phyloP scores from a whole-genome alignment of 2,888 invertebrate genomes.

The Drosophila lutescens region DNA sequence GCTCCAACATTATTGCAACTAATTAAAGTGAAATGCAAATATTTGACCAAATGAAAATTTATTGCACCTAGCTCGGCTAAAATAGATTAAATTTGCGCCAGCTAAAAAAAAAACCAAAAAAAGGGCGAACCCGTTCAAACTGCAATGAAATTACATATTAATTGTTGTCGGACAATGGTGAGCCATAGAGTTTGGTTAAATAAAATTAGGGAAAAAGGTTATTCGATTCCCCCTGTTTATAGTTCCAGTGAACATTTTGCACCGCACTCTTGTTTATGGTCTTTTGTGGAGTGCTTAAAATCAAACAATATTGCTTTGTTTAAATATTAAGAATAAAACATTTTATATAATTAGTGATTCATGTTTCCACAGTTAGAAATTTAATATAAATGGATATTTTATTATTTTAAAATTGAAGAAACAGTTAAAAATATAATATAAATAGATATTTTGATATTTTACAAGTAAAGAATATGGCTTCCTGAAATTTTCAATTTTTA shows the following conservation, averaged over 20 bases:
- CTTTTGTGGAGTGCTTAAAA: too few species aligned
- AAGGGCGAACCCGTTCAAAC: constrained; percentile 8
- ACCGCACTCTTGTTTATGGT: neutral
- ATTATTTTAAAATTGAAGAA: too few species aligned
- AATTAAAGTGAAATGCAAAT: constrained; percentile 73
- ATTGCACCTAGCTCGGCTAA: constrained; percentile 10
- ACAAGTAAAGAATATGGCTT: neutral
- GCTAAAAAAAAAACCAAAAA: constrained; percentile 3
- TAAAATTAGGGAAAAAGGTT: constrained; percentile 10
- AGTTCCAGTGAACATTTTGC: neutral
- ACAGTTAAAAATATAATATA: too few species aligned
- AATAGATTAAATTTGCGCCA: constrained; percentile 52
- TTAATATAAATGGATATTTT: too few species aligned
- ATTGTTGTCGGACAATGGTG: constrained; percentile 30
- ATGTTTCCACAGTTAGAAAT: too few species aligned
- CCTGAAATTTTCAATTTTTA: neutral
- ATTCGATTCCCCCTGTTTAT: neutral
- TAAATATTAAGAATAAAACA: too few species aligned
- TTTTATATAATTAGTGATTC: too few species aligned
- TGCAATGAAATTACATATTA: constrained; percentile 39
- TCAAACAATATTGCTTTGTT: too few species aligned
- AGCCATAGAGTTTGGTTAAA: constrained; percentile 23
- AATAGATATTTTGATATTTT: too few species aligned
- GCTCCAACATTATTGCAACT: constrained; percentile 54
- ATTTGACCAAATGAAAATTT: constrained; percentile 60